Conservation (phyloP, 2,888 invertebrate genomes). For the Myopa testacea region DNA sequence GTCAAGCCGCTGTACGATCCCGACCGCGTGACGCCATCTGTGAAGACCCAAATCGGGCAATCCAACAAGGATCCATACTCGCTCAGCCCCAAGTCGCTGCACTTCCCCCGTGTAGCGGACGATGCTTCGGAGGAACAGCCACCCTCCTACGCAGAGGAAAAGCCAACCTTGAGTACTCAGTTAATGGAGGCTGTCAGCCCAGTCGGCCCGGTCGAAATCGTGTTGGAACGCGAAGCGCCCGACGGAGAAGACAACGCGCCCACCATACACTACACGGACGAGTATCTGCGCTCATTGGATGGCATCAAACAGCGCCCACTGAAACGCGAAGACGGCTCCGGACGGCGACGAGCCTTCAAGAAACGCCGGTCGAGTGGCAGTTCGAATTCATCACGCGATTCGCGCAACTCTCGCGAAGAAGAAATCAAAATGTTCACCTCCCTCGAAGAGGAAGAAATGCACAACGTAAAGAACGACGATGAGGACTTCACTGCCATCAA, state of each 20-base stretch:
- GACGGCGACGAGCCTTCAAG: constrained; percentile 73
- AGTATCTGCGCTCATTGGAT: constrained; percentile 73
- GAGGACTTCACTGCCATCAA: constrained; percentile 63
- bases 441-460: constrained; percentile 74
- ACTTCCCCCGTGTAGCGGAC: constrained; percentile 62
- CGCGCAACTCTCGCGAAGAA: constrained; percentile 74
- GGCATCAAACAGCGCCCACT: constrained; percentile 75
- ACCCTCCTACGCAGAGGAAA: constrained; percentile 50
- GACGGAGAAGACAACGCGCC: constrained; percentile 62
- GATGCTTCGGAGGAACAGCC: constrained; percentile 65
- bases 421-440: constrained; percentile 76
- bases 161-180: constrained; percentile 58
- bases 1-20: constrained; percentile 50
- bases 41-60: constrained; percentile 65
- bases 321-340: constrained; percentile 74
- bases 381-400: constrained; percentile 72
- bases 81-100: constrained; percentile 55
- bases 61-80: constrained; percentile 54
- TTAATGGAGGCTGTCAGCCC: constrained; percentile 56
- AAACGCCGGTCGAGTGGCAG: constrained; percentile 72
- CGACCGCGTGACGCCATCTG: constrained; percentile 54
- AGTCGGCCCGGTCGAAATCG: constrained; percentile 23
- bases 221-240: constrained; percentile 64
- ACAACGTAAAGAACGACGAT: constrained; percentile 59
- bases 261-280: constrained; percentile 65